Percentiles rank a stretch among this genome's conserved stretches.
Evolutionary conservation across 2,113 vertebrate species (phyloP).

Genomic region (Excalfactoria chinensis): DNA sequence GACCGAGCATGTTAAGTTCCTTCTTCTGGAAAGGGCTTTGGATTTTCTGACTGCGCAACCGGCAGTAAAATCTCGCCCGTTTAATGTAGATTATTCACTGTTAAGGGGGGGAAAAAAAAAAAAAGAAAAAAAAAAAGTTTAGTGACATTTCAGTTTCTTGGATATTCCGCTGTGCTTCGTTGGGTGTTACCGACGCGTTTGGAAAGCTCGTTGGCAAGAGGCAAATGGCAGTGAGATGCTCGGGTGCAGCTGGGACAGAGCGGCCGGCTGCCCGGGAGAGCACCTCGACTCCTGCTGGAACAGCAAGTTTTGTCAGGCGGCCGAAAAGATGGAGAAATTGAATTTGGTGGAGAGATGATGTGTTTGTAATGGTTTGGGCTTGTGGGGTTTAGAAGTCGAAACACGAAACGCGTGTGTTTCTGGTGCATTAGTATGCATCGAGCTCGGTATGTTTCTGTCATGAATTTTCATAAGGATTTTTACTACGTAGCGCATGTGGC

Average conservation of each 20-base stretch:
- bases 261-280: neutral
- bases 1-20: neutral
- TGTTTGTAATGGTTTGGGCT: slow-evolving; percentile 48
- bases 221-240: neutral
- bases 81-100: no score
- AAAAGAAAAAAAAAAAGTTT: neutral
- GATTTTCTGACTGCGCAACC: neutral
- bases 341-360: neutral
- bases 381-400: slow-evolving; percentile 42
- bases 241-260: neutral
- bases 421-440: slow-evolving; percentile 69
- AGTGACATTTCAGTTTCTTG: neutral
- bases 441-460: slow-evolving; percentile 73
- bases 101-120: neutral
- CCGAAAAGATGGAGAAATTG: neutral
- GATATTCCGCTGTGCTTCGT: neutral
- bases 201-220: neutral
- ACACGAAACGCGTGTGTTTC: slow-evolving; percentile 44
- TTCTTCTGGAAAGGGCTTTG: neutral
- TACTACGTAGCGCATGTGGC: slow-evolving; percentile 80
- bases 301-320: neutral
- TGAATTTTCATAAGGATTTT: slow-evolving; percentile 84
- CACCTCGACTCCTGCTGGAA: neutral
- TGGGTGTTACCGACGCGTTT: neutral
- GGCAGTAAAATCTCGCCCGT: neutral